A percentile compares a stretch with the other conserved stretches of the same genome.
phyloP scores from a whole-genome alignment of 1,140 invertebrate species.

The Drosophila bifasciata region DNA sequence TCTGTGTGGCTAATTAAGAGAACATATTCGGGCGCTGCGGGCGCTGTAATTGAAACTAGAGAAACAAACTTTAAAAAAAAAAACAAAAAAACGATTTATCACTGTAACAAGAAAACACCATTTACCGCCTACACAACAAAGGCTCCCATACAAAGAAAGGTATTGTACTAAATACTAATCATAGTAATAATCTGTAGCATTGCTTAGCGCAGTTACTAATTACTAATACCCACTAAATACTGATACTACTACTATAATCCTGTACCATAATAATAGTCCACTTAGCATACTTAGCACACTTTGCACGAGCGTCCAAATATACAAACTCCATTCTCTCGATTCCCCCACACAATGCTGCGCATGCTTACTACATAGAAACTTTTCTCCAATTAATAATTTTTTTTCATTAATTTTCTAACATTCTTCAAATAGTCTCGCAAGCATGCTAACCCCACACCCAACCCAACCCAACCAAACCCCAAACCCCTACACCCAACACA shows the following conservation, averaged over 20 bases:
- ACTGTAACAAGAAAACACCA: constrained; percentile 68
- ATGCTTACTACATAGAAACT: no score
- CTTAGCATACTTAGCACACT: constrained; percentile 22
- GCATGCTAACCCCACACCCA: no score
- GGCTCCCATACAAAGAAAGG: constrained; percentile 28
- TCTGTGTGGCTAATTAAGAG: no score
- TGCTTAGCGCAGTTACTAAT: constrained; percentile 15
- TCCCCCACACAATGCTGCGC: not conserved
- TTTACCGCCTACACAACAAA: constrained; percentile 23
- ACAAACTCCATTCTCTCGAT: constrained; percentile 4
- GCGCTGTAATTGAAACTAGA: no score
- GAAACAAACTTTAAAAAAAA: not conserved
- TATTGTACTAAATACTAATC: constrained; percentile 36
- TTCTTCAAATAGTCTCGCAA: no score
- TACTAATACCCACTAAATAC: constrained; percentile 12
- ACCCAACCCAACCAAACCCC: no score
- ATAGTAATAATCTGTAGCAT: constrained; percentile 33
- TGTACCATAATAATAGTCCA: constrained; percentile 29
- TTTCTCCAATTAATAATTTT: no score
- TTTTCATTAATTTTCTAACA: no score
- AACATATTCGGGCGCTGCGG: no score
- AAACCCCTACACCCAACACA: no score
- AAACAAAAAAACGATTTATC: not conserved
- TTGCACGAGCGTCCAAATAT: constrained; percentile 34
- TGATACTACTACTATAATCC: constrained; percentile 18